Conservation (phyloP, 2,797 vertebrate species). For the Poliocrania exsul region DNA sequence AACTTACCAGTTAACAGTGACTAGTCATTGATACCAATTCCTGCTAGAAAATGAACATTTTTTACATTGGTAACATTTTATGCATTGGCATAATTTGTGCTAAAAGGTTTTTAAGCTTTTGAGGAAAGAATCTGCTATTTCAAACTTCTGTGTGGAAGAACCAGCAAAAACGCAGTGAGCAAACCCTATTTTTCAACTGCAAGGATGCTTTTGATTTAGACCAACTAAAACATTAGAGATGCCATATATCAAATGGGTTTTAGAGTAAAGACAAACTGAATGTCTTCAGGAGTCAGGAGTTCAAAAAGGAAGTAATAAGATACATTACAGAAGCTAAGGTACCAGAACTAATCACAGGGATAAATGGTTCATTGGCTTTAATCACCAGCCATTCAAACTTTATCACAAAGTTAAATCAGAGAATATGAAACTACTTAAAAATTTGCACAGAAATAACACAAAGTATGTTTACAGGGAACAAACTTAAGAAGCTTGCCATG, state of each 20-base stretch:
- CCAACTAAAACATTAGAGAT: neutral
- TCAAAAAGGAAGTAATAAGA: neutral
- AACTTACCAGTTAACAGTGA: neutral
- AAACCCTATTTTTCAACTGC: neutral
- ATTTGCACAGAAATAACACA: neutral
- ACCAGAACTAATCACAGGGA: neutral
- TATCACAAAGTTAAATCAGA: neutral
- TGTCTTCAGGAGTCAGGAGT: neutral
- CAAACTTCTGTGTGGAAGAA: neutral
- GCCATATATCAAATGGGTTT: neutral
- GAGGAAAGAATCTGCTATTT: neutral
- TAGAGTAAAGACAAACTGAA: neutral
- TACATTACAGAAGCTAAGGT: neutral
- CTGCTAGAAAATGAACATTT: neutral
- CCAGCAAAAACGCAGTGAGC: neutral
- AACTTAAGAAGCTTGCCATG: neutral
- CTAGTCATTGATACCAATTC: neutral
- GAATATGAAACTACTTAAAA: neutral
- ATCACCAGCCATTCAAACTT: conserved; percentile 25
- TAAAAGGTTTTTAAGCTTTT: neutral
- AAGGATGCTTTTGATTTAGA: neutral
- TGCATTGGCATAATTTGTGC: neutral
- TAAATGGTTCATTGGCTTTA: conserved; percentile 26
- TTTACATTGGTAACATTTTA: neutral
- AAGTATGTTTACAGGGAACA: neutral